Evolutionary conservation across 2,888 invertebrate species (phyloP), one percentile per base, ranked within the genome.

Genomic region (Oeneis ivallda): DNA sequence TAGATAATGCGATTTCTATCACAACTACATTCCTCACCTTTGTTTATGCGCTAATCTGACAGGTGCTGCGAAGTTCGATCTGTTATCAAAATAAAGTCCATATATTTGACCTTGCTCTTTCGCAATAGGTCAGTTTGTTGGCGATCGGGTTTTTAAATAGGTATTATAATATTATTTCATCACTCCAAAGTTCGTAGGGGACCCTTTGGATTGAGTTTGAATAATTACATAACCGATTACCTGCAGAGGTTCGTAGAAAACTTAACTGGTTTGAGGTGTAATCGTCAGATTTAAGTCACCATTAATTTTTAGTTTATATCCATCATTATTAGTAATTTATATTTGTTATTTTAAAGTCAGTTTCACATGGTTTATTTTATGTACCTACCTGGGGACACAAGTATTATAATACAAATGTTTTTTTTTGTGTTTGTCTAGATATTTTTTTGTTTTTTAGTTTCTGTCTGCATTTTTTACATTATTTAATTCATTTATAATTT

Each of bases 1-100:
- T 32, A 61, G 43, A 39, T 64, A 64, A 50, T 19, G 49, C 41
- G 61, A 80, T 78, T 79, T 78, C 76, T 80, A 79, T 79, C 75
- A 73, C 73, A 72, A 72, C 73, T 59, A 63, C 72, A 72, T 72
- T 72, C 72, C 65, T 41, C 17, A 39, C 41, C 64, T 68, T 68
- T 70, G 66, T 68, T 66, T 61, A 66, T 64, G 53, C 54, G 15
- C 17, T 65, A 67, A 70, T 65, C 68, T 66, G 65, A 65, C 70
- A 64, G 61, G 67, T 70, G 62, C 54, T 64, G n/a, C 32, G 17
- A 17, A 67, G 56, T 52, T n/a, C 52, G 52, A 68, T 65, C 58
- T 59, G 50, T 34, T 56, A 63, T 65, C 62, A 58, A 65, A 59
- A 41, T 59, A 59, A 37, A 19, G 34, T 47, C 17, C 39, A 52